Base-by-base conservation (phyloP, 2,888 invertebrate genomes). In the Ischnus inquisitorius region DNA sequence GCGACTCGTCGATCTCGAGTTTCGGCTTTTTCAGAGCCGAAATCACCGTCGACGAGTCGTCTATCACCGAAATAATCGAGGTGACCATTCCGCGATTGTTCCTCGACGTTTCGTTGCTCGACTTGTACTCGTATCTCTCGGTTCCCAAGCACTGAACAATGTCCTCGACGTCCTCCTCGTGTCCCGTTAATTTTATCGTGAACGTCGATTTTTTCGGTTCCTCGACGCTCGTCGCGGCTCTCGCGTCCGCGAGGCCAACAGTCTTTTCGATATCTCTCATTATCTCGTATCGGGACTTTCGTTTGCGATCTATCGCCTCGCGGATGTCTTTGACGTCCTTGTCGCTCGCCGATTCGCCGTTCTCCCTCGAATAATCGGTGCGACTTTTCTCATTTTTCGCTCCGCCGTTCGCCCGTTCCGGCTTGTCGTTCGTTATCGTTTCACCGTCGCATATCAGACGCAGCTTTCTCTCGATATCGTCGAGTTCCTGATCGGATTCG, bases 121-220 rank as follows among this genome's bases (percentile, higher is more conserved):
- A 51, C 78, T 71, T 74, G 65, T 77, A 82, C 62, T 84, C 71
- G 14, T 76, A 41, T 25, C 75, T 76, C 71, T 86, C 86, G 1
- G 84, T 67, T 34, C 87, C 87, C 10, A 92, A 85, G 76, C 90
- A 90, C 78, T 90, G 84, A 14, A 91, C 90, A 41, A 93, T 91
- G 22, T 93, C 91, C 12, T 83, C 88, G 2, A 92, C 88, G 82
- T 92, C 90, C 2, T 92, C 90, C 6, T 90, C 87, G 16, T 87
- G 87, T 1, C 92, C 92, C 0, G 91, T 90, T 46, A 92, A 88
- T 85, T 91, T 91, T 6, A 92, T 90, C 3, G 87, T 88, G 65
- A 92, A 92, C 28, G 84, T 87, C 14, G 87, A 68, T 51, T 54
- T 48, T 34, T 43, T 68, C 6, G 65, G 16, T 10, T 43, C 22